Percentiles rank a stretch among this genome's conserved stretches.
Evolutionary conservation across 2,113 vertebrate species (phyloP).

Genomic region (Phylloscopus trochilus): DNA sequence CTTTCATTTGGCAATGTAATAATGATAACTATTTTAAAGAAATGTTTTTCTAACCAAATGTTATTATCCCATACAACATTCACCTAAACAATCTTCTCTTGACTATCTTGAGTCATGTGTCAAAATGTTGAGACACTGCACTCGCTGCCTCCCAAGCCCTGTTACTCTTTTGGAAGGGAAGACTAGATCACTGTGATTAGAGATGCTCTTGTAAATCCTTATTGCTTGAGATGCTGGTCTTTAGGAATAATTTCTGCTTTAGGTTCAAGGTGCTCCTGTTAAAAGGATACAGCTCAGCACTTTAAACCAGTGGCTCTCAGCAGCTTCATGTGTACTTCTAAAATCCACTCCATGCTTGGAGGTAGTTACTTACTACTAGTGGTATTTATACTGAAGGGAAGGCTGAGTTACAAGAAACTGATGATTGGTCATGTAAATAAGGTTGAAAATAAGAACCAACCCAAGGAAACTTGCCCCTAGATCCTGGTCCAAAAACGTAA

Average conservation of each 20-base stretch:
- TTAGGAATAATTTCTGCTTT: not conserved
- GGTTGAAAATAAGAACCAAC: not conserved
- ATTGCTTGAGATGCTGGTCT: not conserved
- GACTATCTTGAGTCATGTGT: not conserved
- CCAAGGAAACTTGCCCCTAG: not conserved
- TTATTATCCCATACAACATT: not conserved
- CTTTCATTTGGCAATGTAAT: conserved; percentile 5
- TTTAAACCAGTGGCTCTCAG: not conserved
- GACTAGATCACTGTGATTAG: not conserved
- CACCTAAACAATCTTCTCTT: not conserved
- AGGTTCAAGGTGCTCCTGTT: not conserved
- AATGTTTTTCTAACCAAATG: not conserved
- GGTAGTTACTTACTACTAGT: not conserved
- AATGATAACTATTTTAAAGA: conserved; percentile 9
- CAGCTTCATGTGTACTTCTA: not conserved
- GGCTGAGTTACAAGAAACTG: not conserved
- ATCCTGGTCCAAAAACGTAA: not conserved
- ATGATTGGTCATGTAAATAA: not conserved
- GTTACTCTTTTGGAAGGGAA: not conserved
- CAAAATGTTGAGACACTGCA: not conserved
- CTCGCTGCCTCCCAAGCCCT: not conserved
- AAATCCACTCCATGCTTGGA: not conserved
- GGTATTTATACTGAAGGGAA: not conserved
- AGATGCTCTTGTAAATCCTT: not conserved
- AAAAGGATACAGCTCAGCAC: not conserved